Evolutionary conservation across 2,113 vertebrate genomes (phyloP).

Genomic region (Clarias macrocephalus): DNA sequence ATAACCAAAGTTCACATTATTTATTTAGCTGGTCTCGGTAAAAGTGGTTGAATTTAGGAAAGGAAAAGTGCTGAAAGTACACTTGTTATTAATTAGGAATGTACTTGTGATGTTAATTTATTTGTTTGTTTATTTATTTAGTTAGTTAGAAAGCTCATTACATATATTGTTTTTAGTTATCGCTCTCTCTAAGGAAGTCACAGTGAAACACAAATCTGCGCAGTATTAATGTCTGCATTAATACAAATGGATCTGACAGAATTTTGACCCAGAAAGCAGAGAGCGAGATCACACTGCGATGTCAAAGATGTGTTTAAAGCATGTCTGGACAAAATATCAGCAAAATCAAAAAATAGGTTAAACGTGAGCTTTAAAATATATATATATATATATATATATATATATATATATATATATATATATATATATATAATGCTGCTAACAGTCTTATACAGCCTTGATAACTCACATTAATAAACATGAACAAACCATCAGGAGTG

Average conservation of each 20-base stretch:
- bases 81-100: background rate
- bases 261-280: background rate
- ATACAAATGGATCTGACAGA: background rate
- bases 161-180: background rate
- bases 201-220: background rate
- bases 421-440: background rate
- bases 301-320: background rate
- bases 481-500: background rate
- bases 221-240: background rate
- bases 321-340: background rate
- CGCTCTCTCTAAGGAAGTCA: background rate
- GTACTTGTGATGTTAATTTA: background rate
- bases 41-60: background rate
- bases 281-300: background rate
- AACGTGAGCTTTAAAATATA: background rate
- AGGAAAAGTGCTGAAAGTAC: background rate
- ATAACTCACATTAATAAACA: background rate
- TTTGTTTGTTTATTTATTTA: background rate
- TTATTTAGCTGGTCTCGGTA: too few relatives aligned
- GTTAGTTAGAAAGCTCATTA: background rate
- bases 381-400: too few relatives aligned
- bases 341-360: background rate
- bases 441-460: background rate
- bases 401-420: too few relatives aligned
- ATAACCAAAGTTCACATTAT: too few relatives aligned